phyloP scores from a whole-genome alignment of 2,113 vertebrate species.

The Hippocampus guttulatus region DNA sequence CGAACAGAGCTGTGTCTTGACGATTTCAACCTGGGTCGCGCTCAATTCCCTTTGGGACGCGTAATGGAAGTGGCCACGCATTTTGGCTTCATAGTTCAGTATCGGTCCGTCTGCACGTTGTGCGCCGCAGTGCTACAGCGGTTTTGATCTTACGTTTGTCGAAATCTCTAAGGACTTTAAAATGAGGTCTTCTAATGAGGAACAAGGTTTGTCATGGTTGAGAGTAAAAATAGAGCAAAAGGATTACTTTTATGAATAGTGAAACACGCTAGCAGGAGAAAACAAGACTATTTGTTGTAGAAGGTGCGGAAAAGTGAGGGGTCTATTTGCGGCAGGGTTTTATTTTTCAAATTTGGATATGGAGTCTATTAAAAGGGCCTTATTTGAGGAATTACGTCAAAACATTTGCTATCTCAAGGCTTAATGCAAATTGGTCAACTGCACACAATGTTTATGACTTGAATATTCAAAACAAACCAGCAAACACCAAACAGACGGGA shows the following conservation, averaged over 20 bases:
- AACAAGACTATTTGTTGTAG: no score
- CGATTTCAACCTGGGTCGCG: slow-evolving; percentile 8
- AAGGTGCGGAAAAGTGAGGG: neutral
- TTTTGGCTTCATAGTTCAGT: neutral
- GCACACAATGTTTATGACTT: neutral
- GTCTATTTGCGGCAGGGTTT: neutral
- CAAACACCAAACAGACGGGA: slow-evolving; percentile 1
- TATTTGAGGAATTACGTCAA: neutral
- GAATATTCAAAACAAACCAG: neutral
- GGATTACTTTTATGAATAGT: no score
- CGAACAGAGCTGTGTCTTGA: slow-evolving; percentile 35
- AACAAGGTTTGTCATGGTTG: neutral
- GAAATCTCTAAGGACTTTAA: neutral
- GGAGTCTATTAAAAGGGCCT: neutral
- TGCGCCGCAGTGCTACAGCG: neutral
- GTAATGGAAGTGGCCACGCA: neutral
- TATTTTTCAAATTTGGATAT: neutral
- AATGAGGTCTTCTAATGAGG: neutral
- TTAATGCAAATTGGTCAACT: neutral
- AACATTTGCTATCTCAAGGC: neutral
- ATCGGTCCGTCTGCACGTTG: neutral
- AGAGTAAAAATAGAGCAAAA: neutral
- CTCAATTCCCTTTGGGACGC: slow-evolving; percentile 9
- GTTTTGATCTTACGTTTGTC: neutral
- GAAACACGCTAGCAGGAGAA: no score